These are phyloP conservation scores for Acanthurus tractus DNA, from an alignment of 2,797 vertebrate species.

Conservation along the genomic window DNA sequence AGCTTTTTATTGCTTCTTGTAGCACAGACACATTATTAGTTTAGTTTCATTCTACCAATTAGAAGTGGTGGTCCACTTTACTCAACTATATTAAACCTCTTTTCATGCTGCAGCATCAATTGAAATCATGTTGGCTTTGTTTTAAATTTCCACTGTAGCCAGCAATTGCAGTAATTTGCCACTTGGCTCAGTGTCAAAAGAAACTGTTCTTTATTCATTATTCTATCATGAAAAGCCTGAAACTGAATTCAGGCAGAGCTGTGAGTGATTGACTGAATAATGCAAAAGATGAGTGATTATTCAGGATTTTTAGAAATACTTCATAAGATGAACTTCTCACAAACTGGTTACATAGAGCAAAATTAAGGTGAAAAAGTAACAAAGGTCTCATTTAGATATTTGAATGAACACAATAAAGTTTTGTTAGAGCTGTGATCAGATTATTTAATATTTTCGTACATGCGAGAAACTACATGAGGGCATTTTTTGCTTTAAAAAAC, in stretches of 20 bases:
- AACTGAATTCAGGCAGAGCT: neutral
- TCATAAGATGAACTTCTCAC: neutral
- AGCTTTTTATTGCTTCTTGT: neutral
- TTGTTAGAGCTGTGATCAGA: neutral
- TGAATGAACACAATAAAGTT: neutral
- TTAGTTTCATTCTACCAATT: neutral
- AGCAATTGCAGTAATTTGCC: neutral
- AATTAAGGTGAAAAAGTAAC: neutral
- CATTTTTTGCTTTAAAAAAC: neutral
- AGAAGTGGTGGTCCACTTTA: neutral
- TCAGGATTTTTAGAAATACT: neutral
- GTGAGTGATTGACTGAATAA: neutral
- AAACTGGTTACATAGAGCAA: neutral
- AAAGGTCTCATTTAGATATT: neutral
- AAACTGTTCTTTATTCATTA: neutral
- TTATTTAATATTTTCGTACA: conserved; percentile 2
- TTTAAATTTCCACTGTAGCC: neutral
- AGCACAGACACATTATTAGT: neutral
- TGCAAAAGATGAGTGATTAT: neutral
- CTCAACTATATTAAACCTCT: neutral
- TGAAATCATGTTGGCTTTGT: neutral
- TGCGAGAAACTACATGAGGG: neutral
- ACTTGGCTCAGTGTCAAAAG: neutral
- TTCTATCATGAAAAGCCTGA: neutral
- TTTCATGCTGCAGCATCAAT: neutral